A percentile compares a stretch with the other conserved stretches of the same genome.
Evolutionary conservation across 2,113 vertebrate species (phyloP).

Genomic region (Emydura subglobosa): DNA sequence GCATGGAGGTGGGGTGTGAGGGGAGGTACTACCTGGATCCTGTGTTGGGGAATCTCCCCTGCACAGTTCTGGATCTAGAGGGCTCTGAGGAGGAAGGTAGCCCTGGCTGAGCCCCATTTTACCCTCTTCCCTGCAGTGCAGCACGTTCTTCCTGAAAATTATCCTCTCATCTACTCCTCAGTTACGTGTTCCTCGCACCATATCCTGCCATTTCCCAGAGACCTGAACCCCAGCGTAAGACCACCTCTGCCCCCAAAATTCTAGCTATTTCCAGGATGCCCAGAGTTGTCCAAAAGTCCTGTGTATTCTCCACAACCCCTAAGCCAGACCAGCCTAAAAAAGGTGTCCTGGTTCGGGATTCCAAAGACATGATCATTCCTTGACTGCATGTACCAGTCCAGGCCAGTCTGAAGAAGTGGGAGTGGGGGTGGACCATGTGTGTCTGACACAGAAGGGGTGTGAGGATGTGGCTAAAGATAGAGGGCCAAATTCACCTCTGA

Average conservation of each 20-base stretch:
- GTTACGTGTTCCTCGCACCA: not conserved
- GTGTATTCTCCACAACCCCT: not conserved
- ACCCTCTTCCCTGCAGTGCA: not conserved
- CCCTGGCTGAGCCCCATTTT: not conserved
- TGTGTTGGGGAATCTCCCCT: not conserved
- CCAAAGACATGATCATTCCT: not conserved
- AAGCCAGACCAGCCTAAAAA: not conserved
- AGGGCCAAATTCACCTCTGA: not conserved
- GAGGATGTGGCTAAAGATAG: not conserved
- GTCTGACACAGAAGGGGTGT: not conserved
- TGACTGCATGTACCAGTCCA: not conserved
- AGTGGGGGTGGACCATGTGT: not conserved
- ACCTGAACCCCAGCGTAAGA: not conserved
- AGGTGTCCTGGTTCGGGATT: not conserved
- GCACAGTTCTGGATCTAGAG: not conserved
- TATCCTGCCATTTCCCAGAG: not conserved
- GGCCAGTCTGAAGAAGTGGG: not conserved
- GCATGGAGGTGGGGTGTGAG: too few species aligned
- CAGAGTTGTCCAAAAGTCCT: not conserved
- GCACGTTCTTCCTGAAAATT: not conserved
- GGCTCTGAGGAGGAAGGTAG: not conserved
- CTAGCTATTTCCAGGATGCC: not conserved
- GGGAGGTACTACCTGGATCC: too few species aligned
- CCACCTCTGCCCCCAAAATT: not conserved
- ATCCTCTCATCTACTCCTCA: not conserved